These are phyloP conservation scores for Monopterus albus DNA, from an alignment of 2,113 vertebrate species.

Conservation along the genomic window DNA sequence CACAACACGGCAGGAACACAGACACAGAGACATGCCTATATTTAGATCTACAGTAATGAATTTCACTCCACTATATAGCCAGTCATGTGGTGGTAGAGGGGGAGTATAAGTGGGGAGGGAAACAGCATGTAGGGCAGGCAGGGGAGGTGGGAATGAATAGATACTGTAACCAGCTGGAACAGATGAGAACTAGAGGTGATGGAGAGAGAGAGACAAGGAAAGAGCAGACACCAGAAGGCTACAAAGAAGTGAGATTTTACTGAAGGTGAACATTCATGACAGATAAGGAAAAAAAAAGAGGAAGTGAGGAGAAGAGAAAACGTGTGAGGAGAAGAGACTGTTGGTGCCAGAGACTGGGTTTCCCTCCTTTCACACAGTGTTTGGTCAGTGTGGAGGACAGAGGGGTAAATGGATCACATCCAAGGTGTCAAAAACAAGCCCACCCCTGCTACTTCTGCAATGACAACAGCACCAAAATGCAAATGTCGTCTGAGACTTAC, in stretches of 20 bases:
- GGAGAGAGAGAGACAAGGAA: not conserved
- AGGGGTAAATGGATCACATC: conserved; percentile 27
- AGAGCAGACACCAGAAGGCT: not conserved
- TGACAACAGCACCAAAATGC: not conserved
- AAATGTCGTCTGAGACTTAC: conserved; percentile 20
- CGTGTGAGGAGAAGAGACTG: not conserved
- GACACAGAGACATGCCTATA: conserved; percentile 69
- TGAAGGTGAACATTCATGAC: not conserved
- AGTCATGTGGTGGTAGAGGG: conserved; percentile 15
- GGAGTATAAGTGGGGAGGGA: not conserved
- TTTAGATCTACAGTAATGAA: conserved; percentile 82
- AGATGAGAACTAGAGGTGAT: conserved; percentile 28
- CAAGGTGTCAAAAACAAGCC: not conserved
- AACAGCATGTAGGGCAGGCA: conserved; percentile 35
- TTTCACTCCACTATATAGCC: conserved; percentile 65
- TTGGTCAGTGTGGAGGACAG: not conserved
- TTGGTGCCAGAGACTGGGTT: conserved; percentile 27
- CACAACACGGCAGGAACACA: conserved; percentile 59
- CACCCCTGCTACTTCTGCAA: not conserved
- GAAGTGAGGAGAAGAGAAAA: not conserved
- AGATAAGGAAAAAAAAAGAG: not conserved
- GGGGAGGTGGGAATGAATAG: conserved; percentile 5
- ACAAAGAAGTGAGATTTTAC: not conserved
- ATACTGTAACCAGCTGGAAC: conserved; percentile 23
- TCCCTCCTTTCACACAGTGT: conserved; percentile 15